Evolutionary conservation across 1,140 invertebrate species (phyloP).

Genomic region (Phocides pigmalion): DNA sequence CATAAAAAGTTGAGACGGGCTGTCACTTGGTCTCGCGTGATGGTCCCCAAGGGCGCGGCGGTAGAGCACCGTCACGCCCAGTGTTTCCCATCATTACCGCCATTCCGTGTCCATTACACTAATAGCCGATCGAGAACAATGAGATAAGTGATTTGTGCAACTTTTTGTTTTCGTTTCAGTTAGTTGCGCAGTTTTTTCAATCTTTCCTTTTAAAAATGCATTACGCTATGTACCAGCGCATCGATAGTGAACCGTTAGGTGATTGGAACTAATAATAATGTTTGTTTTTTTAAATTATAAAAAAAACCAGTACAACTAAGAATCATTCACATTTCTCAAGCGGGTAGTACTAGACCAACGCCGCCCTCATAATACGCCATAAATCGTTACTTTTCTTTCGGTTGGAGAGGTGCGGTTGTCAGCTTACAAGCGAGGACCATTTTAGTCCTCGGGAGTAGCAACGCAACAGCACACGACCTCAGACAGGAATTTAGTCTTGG

Average conservation of each 20-base stretch:
- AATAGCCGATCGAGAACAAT: conserved; percentile 32
- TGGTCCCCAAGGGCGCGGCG: conserved; percentile 15
- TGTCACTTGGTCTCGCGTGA: conserved; percentile 16
- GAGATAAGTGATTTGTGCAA: conserved; percentile 26
- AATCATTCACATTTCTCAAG: no score
- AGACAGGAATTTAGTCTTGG: no score
- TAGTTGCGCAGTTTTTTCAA: conserved; percentile 1
- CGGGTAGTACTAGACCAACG: no score
- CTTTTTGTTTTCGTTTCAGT: conserved; percentile 9
- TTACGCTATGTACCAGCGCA: neutral
- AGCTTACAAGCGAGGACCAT: no score
- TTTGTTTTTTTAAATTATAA: no score
- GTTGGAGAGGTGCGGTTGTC: no score
- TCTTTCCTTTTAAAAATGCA: conserved; percentile 11
- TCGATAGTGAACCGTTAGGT: neutral
- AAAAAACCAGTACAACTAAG: no score
- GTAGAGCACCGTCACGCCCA: conserved; percentile 25
- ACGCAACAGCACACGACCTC: no score
- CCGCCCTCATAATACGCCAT: no score
- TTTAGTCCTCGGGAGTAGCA: no score
- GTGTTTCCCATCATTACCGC: conserved; percentile 21
- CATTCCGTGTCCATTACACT: conserved; percentile 30
- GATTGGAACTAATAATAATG: no score
- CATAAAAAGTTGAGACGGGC: conserved; percentile 17
- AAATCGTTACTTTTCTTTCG: no score